These are phyloP conservation scores for Pangasius mekongensis DNA, from an alignment of 2,797 vertebrate species.

Conservation along the genomic window DNA sequence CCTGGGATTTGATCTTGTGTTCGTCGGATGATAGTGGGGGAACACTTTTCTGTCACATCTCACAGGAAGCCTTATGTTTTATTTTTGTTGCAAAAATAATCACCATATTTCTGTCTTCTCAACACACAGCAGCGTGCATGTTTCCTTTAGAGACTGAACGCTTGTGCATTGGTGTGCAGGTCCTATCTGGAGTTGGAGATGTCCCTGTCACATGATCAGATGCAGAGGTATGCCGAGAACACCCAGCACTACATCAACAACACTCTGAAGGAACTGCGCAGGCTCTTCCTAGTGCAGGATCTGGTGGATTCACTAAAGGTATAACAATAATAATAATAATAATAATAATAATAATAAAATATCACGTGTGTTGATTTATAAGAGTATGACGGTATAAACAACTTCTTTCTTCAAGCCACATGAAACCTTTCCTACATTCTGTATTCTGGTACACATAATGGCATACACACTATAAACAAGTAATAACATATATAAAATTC, in stretches of 20 bases:
- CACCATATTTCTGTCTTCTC: background rate
- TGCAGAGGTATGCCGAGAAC: constrained; percentile 86
- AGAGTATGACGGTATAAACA: background rate
- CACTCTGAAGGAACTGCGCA: constrained; percentile 82
- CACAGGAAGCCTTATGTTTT: background rate
- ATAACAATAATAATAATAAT: background rate
- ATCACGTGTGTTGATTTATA: background rate
- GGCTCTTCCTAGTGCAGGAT: constrained; percentile 88
- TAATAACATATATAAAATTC: background rate
- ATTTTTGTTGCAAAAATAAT: background rate
- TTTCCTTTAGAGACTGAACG: background rate
- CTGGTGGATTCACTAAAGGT: constrained; percentile 92
- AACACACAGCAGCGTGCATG: background rate
- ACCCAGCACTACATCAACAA: constrained; percentile 81
- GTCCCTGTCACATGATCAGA: constrained; percentile 87
- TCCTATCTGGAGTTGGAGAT: constrained; percentile 85
- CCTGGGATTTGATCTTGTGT: background rate
- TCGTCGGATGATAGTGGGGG: background rate
- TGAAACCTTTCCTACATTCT: background rate
- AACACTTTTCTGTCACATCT: background rate
- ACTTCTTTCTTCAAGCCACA: background rate
- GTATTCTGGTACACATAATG: no score
- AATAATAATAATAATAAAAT: background rate
- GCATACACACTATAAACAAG: background rate
- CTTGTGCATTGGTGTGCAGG: constrained; percentile 64